phyloP scores from a whole-genome alignment of 1,140 invertebrate genomes.

The Ceratitis capitata region DNA sequence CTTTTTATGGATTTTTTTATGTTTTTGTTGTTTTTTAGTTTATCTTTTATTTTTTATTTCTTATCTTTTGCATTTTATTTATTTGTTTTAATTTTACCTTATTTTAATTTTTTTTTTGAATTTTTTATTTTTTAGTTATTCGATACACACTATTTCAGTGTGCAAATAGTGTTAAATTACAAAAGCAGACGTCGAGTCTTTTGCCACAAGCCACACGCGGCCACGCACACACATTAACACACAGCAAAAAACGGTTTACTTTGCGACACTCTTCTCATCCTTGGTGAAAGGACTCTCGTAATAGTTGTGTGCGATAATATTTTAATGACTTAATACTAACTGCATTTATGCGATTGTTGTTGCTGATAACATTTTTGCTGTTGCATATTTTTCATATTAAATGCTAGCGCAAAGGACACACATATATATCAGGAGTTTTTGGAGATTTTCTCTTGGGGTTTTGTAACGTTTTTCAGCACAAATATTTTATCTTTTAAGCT shows the following conservation, averaged over 20 bases:
- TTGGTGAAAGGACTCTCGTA: background rate
- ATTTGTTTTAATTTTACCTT: background rate
- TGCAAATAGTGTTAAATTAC: background rate
- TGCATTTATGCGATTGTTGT: slow-evolving; percentile 23
- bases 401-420: background rate
- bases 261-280: background rate
- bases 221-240: background rate
- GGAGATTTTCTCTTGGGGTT: too few species aligned
- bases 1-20: background rate
- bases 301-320: slow-evolving; percentile 36
- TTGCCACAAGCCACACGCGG: background rate
- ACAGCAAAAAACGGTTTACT: background rate
- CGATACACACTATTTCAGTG: background rate
- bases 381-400: background rate
- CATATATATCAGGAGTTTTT: too few species aligned
- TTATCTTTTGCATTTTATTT: background rate
- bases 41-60: background rate
- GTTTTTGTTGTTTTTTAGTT: background rate
- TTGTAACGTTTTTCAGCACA: too few species aligned
- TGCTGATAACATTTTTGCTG: slow-evolving; percentile 17
- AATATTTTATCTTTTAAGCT: background rate
- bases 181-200: too few species aligned
- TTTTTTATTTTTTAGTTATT: background rate
- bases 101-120: background rate
- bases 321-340: slow-evolving; percentile 38